Percentiles rank a stretch among this genome's conserved stretches.
These are phyloP conservation scores for Drosophila meridionalis DNA, from an alignment of 2,888 invertebrate species.

Conservation along the genomic window DNA sequence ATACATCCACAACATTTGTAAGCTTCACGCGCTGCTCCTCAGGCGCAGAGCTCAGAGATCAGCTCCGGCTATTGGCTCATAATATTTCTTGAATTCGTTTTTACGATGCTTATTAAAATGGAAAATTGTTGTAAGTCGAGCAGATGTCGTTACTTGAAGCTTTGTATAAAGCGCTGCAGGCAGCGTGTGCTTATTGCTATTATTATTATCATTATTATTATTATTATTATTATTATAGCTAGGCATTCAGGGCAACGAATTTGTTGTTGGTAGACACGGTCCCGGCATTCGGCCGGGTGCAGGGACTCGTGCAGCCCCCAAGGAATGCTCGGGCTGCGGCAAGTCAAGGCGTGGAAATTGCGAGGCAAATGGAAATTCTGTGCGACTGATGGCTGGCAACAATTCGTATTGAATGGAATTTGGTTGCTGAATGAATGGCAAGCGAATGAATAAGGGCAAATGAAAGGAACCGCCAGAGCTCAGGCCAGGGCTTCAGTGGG, in stretches of 20 bases:
- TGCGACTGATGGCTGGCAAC: conserved; percentile 60
- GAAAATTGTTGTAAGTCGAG: conserved; percentile 35
- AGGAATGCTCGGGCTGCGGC: conserved; percentile 24
- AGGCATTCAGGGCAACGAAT: conserved; percentile 37
- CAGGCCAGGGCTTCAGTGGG: background rate
- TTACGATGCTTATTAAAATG: conserved; percentile 48
- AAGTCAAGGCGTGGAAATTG: conserved; percentile 34
- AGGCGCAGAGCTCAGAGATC: background rate
- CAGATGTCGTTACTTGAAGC: conserved; percentile 33
- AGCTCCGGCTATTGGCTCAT: conserved; percentile 25
- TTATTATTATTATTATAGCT: conserved; percentile 27
- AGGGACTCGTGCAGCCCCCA: conserved; percentile 27
- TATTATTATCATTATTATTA: conserved; percentile 30
- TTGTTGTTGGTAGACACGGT: conserved; percentile 18
- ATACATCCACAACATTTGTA: background rate
- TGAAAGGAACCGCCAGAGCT: conserved; percentile 23
- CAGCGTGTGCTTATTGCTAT: conserved; percentile 18
- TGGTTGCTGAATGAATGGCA: conserved; percentile 58
- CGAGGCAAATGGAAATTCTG: conserved; percentile 34
- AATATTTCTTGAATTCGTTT: conserved; percentile 42
- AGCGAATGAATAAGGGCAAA: conserved; percentile 45
- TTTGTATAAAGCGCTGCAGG: conserved; percentile 10
- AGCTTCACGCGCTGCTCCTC: background rate
- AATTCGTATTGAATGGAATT: conserved; percentile 70
- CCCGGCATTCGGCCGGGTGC: conserved; percentile 9